These are phyloP conservation scores for Drosophila kurseongensis DNA, from an alignment of 1,140 invertebrate genomes.

Conservation along the genomic window DNA sequence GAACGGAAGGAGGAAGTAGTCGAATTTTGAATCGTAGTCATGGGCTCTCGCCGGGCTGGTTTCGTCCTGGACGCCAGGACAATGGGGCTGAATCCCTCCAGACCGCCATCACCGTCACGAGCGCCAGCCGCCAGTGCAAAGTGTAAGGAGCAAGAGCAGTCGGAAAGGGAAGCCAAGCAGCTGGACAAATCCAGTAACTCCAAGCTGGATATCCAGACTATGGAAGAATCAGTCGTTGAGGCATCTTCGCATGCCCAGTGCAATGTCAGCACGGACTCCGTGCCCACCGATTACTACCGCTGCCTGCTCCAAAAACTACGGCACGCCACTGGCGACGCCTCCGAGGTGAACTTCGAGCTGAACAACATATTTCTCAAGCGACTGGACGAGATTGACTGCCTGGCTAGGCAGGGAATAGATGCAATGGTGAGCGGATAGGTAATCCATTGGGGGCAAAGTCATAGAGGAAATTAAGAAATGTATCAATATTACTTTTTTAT, in stretches of 20 bases:
- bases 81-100: constrained; percentile 36
- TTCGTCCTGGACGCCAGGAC: constrained; percentile 51
- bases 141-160: background rate
- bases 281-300: constrained; percentile 49
- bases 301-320: constrained; percentile 35
- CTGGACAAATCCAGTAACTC: background rate
- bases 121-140: background rate
- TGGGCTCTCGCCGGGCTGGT: constrained; percentile 28
- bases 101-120: background rate
- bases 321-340: constrained; percentile 27
- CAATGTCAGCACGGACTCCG: background rate
- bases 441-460: background rate
- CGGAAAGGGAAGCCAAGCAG: background rate
- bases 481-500: no score
- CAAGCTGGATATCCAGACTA: background rate
- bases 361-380: constrained; percentile 65
- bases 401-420: constrained; percentile 27
- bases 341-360: constrained; percentile 52
- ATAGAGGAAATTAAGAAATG: background rate
- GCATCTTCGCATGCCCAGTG: background rate
- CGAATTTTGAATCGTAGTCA: constrained; percentile 4
- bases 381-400: constrained; percentile 60
- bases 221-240: background rate
- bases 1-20: background rate
- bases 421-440: constrained; percentile 36